Base-by-base conservation (phyloP, 1,140 invertebrate species). In the Asbolus verrucosus region DNA sequence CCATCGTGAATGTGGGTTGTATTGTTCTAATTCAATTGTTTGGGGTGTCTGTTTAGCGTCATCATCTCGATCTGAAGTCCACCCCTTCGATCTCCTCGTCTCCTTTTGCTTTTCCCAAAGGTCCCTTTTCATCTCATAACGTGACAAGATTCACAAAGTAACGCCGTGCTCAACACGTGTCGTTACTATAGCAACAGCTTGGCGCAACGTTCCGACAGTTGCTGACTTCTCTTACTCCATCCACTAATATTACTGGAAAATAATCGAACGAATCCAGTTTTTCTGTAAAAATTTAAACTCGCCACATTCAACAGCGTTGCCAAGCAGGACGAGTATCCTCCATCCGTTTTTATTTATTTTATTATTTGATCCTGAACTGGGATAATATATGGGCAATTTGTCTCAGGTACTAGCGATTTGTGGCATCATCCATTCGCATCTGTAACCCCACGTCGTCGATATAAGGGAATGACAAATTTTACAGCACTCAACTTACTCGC, bases 91-190 rank as follows among this genome's bases (percentile, higher is more conserved):
- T 72, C 63, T 43, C 38, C 71, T 70, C 73, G 75, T 78, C 76
- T 78, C 74, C 66, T 76, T 76, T 73, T 75, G 69, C 67, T 71
- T 73, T 73, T 79, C 76, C 77, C 77, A 75, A 63, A 74, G 76
- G 77, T 77, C 78, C 78, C 76, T 81, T 81, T 81, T 81, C 78
- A 79, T 79, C 79, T 81, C 70, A 74, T 76, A 79, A 81, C 79
- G 79, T 81, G 79, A 81, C 78, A 81, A 79, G 79, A 81, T 80
- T 81, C 78, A 75, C 78, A 81, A 81, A 80, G 77, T 80, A 79
- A 80, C 78, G 75, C 77, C 72, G 74, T 75, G 76, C 74, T 80
- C 79, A 81, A 81, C 80, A 81, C 80, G 79, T 81, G 79, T 81
- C 79, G 79, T 81, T 77, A 71, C 79, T 77, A 81, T 79, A 77